Evolutionary conservation across 2,113 vertebrate species (phyloP), one percentile per base, ranked within the genome.

Genomic region (Edolisoma coerulescens): DNA sequence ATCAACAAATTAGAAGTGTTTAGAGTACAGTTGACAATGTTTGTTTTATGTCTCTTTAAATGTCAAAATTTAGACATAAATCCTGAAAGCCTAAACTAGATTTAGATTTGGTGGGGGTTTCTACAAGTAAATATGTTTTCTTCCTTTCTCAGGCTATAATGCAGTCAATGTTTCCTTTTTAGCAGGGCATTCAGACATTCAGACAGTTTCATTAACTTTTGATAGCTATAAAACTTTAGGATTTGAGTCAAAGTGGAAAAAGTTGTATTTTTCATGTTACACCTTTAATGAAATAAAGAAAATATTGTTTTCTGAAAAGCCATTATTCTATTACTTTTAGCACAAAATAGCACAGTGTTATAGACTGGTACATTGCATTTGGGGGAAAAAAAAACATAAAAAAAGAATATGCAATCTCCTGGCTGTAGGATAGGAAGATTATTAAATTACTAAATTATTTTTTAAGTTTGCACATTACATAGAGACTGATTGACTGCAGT

Each of bases 1-100:
- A 90, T 86, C 42, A 92, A 88, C 68, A 96, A 67, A 94, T 90
- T 92, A 93, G 56, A 88, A 88, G 20, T 30, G 18, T 17, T 80
- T 69, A 93, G 47, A 87, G 33, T 95, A 81, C 68, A 63, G 27
- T 47, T 86, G 45, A 16, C 33, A 73, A 20, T 61, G 33, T 88
- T 93, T 97, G 78, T 15, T 93, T 88, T 80, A 33, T 71, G 44
- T 80, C 37, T 73, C 32, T 13, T 9, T 50, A 88, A 92, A 86
- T 57, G 75, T 47, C 50, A 94, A 92, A 93, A 93, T 83, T 79
- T 41, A 74, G 35, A 86, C 0, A 0, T 73, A 86, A 80, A 94
- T 80, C 59, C 23, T 26, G 35, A 44, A 61, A 57, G 35, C 63
- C 19, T 90, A 83, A 96, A 83, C 13, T 42, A 45, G 45, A 63